Percentiles rank a stretch among this genome's conserved stretches.
These are phyloP conservation scores for Drosophila melanosoma DNA, from an alignment of 2,888 invertebrate species.

Conservation along the genomic window DNA sequence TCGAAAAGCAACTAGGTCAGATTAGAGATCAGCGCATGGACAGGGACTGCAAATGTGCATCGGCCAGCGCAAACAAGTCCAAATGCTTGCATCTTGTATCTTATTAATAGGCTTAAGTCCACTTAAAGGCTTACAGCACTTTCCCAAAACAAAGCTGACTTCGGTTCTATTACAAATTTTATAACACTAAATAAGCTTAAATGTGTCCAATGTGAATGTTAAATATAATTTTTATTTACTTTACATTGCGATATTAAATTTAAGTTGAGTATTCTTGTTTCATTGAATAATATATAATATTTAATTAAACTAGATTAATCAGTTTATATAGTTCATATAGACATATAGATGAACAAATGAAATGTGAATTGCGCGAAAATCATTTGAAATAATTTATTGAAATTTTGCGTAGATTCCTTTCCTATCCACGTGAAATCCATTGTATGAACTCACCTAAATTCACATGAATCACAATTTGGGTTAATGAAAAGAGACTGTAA, in stretches of 20 bases:
- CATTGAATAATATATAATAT: neutral
- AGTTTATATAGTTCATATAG: neutral
- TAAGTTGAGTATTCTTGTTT: neutral
- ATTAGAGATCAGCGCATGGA: conserved; percentile 14
- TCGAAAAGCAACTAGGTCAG: conserved; percentile 60
- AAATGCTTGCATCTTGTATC: conserved; percentile 33
- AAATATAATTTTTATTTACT: neutral
- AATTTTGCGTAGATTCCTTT: neutral
- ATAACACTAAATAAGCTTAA: conserved; percentile 47
- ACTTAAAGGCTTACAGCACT: conserved; percentile 24
- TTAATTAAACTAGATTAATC: neutral
- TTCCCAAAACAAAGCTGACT: conserved; percentile 5
- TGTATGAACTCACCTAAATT: conserved; percentile 40
- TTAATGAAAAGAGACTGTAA: conserved; percentile 52
- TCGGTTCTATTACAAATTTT: conserved; percentile 31
- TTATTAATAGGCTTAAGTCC: conserved; percentile 46
- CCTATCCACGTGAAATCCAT: conserved; percentile 22
- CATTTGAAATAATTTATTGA: neutral
- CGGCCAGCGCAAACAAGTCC: conserved; percentile 46
- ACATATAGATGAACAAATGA: neutral
- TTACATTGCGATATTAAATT: neutral
- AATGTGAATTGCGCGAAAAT: neutral
- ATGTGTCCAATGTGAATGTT: conserved; percentile 40
- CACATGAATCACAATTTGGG: conserved; percentile 38
- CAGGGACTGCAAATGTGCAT: conserved; percentile 34